Evolutionary conservation across 2,113 vertebrate genomes (phyloP), one percentile per base, ranked within the genome.

Genomic region (Lycaon pictus): DNA sequence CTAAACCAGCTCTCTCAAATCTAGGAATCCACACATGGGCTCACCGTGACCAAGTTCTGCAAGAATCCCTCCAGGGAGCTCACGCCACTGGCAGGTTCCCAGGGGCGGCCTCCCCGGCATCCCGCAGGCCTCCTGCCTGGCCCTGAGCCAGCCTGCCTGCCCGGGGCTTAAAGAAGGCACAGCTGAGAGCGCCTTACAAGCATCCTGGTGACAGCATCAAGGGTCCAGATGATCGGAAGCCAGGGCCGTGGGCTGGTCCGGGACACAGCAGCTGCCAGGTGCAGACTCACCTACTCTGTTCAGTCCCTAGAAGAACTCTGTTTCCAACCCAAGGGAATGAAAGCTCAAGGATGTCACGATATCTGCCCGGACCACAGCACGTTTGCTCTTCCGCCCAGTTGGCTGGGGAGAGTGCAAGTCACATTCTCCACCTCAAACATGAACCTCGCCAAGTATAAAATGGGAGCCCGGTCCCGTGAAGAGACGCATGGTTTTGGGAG

Each of bases 21-120:
- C 6, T 6, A 62, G 69, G 43, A 51, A 76, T 62, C 53, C 29
- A 37, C 16, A 15, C 16, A 15, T 0, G 4, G 74, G 62, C 55
- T 88, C 1, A 15, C 58, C 6, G 1, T 4, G 67, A 53, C 51
- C n/a, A 43, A 7, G 22, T 5, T 2, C 60, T 4, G 1, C 0
- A 11, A 29, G 80, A 48, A 12, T 3, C 69, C 23, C 43, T 58
- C 51, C 1, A 19, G 2, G 0, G 29, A 43, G 58, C 25, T 22
- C 3, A 11, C 12, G 1, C 6, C 43, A 35, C 69, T 1, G 12
- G 72, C 74, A 93, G 65, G 72, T 17, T 58, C 65, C 56, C 32
- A 4, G 2, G 22, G 11, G 20, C 3, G 19, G 35, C 60, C 43
- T 29, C 72, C 3, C 8, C 2, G 17, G 67, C 90, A 16, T 1